Evolutionary conservation across 2,797 vertebrate genomes (phyloP), one percentile per base, ranked within the genome.

Genomic region (Babyrousa celebensis): DNA sequence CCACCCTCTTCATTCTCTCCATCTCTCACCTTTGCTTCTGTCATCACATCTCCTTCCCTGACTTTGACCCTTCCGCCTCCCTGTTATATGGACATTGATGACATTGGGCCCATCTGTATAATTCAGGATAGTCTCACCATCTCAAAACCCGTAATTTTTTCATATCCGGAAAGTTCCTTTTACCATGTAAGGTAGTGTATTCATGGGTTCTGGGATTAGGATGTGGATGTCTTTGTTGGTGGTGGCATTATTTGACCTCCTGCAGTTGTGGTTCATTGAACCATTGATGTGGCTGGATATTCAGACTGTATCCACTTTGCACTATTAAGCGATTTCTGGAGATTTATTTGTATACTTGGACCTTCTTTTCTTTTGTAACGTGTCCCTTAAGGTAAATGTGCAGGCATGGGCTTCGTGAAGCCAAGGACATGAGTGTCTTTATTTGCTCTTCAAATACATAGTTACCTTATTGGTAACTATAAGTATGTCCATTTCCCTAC

Each of bases 311-410:
- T 91, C 72, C 82, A 40, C 25, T 89, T 70, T 85, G 72, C 29
- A 27, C 78, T 52, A 9, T 15, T 52, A 1, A 4, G 25, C 54
- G 75, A 83, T 78, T 78, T 18, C n/a, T 62, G 16, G 80, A 60
- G 75, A 52, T 11, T 0, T 52, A 23, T 75, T 94, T 85, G 43
- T 74, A 67, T 23, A 17, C n/a, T 27, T 79, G 74, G 36, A 83
- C 29, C 70, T 68, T 84, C 48, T 72, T 95, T 89, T 68, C 82
- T 85, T 88, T 95, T 25, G 43, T 32, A 90, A 71, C 65, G 36
- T 36, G 12, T 94, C 21, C 15, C 9, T 91, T 92, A 62, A 85
- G 74, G 43, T 74, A 83, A 79, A 80, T 23, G 43, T 40, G 32
- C 56, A 88, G n/a, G 36, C 89, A 2, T 78, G 65, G 32, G 43